Base-by-base conservation (phyloP, 2,113 vertebrate species). In the Planiliza haematocheilus region DNA sequence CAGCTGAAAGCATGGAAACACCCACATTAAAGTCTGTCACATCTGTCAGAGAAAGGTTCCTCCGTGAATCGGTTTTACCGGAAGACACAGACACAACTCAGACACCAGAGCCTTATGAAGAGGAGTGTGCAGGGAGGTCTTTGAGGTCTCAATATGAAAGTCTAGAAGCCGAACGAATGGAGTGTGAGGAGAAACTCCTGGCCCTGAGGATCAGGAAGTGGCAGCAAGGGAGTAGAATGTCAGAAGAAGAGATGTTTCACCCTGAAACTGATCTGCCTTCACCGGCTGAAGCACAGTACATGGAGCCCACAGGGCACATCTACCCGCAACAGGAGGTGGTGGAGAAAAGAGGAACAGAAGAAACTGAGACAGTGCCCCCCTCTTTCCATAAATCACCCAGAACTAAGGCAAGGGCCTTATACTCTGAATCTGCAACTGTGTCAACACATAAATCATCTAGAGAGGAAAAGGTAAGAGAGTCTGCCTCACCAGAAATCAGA, bases 181-280 rank as follows among this genome's bases (percentile, higher is more conserved):
- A 91, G 66, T 91, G 89, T 84, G 87, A 92, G 39, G 89, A 93
- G 43, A 91, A 92, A 72, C 89, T 91, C n/a, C 77, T 91, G 0
- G 85, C 91, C 13, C 46, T 88, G 12, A 83, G 86, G 10, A 88
- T 92, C 64, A 79, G 77, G 53, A 91, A 93, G 76, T 93, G 93
- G 92, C 92, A 93, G 70, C 82, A 93, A 61, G 88, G 85, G 2
- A 84, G 82, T 42, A 77, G 70, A 12, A 83, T 86, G 82, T 67
- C 88, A 55, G 67, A 81, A 67, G 86, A 88, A 38, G 69, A 84
- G 50, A 62, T 30, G n/a, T 77, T 84, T 77, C 56, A 76, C 4
- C 57, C 81, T 42, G 81, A 85, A 70, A 65, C 52, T 8, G 74
- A 86, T 52, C 51, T 86, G 42, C 65, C 79, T 7, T 17, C 66